phyloP scores from a whole-genome alignment of 2,888 invertebrate species.

The Diploptera punctata region DNA sequence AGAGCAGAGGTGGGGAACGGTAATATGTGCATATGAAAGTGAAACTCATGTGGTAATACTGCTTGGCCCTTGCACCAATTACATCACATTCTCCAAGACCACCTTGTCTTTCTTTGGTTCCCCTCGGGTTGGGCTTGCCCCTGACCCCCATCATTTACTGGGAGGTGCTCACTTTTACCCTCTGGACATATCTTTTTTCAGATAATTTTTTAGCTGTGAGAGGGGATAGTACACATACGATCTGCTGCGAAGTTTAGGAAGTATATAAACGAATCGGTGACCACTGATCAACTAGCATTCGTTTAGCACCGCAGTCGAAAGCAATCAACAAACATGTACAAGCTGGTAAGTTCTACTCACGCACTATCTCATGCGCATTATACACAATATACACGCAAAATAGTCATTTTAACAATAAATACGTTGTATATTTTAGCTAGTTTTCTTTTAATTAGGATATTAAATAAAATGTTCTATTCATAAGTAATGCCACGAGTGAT shows the following conservation, averaged over 20 bases:
- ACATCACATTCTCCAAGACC: neutral
- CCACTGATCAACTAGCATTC: neutral
- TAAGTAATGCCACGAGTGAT: too few relatives aligned
- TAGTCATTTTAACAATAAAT: too few relatives aligned
- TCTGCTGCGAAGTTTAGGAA: neutral
- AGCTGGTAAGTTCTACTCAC: slow-evolving; percentile 45
- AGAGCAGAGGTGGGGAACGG: neutral
- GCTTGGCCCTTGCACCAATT: slow-evolving; percentile 23
- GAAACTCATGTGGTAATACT: neutral
- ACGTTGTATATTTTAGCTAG: too few relatives aligned
- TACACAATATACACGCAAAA: too few relatives aligned
- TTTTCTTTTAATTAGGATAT: too few relatives aligned
- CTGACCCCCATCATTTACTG: slow-evolving; percentile 17
- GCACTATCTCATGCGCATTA: too few relatives aligned
- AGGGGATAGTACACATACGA: neutral
- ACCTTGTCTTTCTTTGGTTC: neutral
- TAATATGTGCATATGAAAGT: neutral
- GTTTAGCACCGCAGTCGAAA: slow-evolving; percentile 31
- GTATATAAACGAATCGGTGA: slow-evolving; percentile 1
- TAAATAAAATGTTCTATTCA: too few relatives aligned
- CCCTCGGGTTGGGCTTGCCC: neutral
- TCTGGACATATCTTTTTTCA: neutral
- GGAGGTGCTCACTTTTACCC: neutral
- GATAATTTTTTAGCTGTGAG: neutral
- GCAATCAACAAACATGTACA: slow-evolving; percentile 45